A percentile compares a stretch with the other conserved stretches of the same genome.
phyloP scores from a whole-genome alignment of 2,113 vertebrate species.

The Apaloderma vittatum region DNA sequence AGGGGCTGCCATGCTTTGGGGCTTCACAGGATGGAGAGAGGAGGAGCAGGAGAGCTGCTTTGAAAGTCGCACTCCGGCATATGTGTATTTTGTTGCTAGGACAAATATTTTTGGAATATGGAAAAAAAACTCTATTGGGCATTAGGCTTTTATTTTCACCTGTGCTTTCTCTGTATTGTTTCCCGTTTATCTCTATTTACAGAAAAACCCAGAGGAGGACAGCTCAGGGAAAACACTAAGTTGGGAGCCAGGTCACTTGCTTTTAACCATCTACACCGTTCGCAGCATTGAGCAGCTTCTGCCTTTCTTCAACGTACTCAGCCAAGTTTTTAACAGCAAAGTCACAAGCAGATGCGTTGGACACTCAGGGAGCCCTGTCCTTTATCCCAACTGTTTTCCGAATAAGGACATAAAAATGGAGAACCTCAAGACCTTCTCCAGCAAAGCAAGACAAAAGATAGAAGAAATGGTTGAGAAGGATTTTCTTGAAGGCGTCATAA shows the following conservation, averaged over 20 bases:
- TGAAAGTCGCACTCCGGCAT: neutral
- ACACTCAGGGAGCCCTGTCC: slow-evolving; percentile 83
- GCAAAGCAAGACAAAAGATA: slow-evolving; percentile 93
- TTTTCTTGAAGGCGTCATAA: slow-evolving; percentile 95
- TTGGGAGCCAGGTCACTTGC: slow-evolving; percentile 94
- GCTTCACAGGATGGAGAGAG: too few relatives aligned
- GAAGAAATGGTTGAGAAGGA: slow-evolving; percentile 99
- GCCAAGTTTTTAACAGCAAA: slow-evolving; percentile 97
- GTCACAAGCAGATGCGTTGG: slow-evolving; percentile 88
- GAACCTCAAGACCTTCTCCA: slow-evolving; percentile 94
- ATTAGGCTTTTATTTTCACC: neutral
- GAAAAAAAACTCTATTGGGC: neutral
- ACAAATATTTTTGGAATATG: neutral
- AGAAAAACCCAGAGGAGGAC: slow-evolving; percentile 98
- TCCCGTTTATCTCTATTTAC: slow-evolving; percentile 25
- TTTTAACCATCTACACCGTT: slow-evolving; percentile 91
- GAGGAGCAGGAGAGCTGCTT: neutral
- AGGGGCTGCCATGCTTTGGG: too few relatives aligned
- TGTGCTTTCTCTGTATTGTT: neutral
- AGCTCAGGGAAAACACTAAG: slow-evolving; percentile 86
- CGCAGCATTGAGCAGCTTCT: slow-evolving; percentile 97
- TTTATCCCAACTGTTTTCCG: slow-evolving; percentile 81
- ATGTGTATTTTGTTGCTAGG: neutral
- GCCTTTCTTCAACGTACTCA: slow-evolving; percentile 96
- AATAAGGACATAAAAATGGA: slow-evolving; percentile 93